Evolutionary conservation across 1,140 invertebrate species (phyloP).

Genomic region (Pygmarrhopalites habei): DNA sequence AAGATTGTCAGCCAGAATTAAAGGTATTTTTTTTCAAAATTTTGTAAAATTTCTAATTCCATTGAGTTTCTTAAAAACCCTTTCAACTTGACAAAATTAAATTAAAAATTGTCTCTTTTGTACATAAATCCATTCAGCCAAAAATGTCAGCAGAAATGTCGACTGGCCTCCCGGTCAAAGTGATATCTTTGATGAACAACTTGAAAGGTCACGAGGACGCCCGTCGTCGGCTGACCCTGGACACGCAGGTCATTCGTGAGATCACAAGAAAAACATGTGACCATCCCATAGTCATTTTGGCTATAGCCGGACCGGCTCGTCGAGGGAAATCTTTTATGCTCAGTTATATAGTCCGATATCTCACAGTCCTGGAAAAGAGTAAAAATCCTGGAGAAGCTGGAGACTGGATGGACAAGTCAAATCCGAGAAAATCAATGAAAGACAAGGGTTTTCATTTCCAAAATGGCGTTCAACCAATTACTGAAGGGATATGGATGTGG

Average conservation of each 20-base stretch:
- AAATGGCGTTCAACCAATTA: not conserved
- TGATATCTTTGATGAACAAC: no score
- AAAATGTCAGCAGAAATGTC: no score
- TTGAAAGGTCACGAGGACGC: no score
- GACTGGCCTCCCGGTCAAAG: no score
- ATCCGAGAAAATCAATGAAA: not conserved
- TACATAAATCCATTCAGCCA: no score
- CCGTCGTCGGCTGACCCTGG: not conserved
- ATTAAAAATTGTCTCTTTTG: no score
- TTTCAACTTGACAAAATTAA: no score
- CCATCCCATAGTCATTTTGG: not conserved
- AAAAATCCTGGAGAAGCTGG: not conserved
- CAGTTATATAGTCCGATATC: slow-evolving; percentile 5
- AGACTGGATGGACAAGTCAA: slow-evolving; percentile 8
- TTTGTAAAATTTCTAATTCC: no score
- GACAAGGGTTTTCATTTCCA: slow-evolving; percentile 5
- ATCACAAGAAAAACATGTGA: not conserved
- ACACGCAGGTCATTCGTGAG: not conserved
- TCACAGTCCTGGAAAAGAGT: not conserved
- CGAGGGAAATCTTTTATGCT: slow-evolving; percentile 10
- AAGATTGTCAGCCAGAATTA: no score
- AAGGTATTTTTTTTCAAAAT: no score
- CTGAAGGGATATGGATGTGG: slow-evolving; percentile 7
- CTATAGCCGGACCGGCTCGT: slow-evolving; percentile 8
- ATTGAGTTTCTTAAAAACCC: no score